Evolutionary conservation across 2,113 vertebrate genomes (phyloP).

Genomic region (Nipponia nippon): DNA sequence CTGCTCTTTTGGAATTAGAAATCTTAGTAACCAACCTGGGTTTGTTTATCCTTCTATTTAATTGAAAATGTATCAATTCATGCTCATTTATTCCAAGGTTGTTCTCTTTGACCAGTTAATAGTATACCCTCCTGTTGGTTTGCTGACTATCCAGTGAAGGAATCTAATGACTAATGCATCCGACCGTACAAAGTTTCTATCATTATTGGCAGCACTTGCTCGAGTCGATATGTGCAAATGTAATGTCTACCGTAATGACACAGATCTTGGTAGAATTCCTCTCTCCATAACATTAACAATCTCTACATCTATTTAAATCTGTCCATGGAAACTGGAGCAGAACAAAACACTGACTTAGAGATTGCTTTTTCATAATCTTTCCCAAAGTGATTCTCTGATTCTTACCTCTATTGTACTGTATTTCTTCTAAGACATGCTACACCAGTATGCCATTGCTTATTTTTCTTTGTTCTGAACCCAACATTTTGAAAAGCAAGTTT

Average conservation of each 20-base stretch:
- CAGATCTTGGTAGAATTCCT: neutral
- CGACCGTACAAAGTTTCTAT: neutral
- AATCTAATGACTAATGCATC: neutral
- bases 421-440: neutral
- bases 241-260: neutral
- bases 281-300: neutral
- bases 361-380: neutral
- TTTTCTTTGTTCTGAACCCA: neutral
- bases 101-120: neutral
- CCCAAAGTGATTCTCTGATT: neutral
- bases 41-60: neutral
- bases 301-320: neutral
- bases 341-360: neutral
- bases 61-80: neutral
- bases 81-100: neutral
- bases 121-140: neutral
- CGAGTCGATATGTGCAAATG: neutral
- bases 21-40: neutral
- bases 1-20: neutral
- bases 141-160: neutral
- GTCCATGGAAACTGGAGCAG: neutral
- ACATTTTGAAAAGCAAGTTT: neutral
- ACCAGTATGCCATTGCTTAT: neutral
- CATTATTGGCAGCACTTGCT: neutral
- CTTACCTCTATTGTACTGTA: neutral